A percentile compares a stretch with the other conserved stretches of the same genome.
Conservation (phyloP, 2,888 invertebrate genomes). For the Lycaena phlaeas region DNA sequence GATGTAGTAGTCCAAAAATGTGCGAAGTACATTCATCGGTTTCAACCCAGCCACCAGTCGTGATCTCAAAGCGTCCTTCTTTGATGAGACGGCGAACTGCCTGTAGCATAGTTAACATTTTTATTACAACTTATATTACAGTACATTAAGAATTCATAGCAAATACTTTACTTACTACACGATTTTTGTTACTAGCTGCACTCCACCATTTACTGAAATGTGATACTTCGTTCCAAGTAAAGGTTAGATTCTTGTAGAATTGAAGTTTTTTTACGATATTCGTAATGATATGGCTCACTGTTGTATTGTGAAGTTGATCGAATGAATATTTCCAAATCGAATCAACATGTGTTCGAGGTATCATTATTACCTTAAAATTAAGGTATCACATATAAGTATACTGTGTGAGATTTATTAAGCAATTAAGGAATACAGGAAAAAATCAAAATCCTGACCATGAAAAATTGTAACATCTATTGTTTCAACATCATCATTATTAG, state of each 20-base stretch:
- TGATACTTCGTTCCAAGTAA: slow-evolving; percentile 59
- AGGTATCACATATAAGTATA: too few relatives aligned
- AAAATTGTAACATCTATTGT: too few relatives aligned
- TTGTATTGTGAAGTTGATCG: slow-evolving; percentile 41
- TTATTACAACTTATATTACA: slow-evolving; percentile 1
- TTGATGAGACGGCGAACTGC: slow-evolving; percentile 82
- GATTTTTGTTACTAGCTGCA: slow-evolving; percentile 36
- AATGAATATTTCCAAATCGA: slow-evolving; percentile 49
- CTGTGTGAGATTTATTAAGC: too few relatives aligned
- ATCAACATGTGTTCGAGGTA: slow-evolving; percentile 48
- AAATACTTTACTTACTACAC: slow-evolving; percentile 32
- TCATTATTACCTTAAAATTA: slow-evolving; percentile 41
- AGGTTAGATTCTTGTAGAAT: slow-evolving; percentile 49
- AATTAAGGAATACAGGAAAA: too few relatives aligned
- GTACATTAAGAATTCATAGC: too few relatives aligned
- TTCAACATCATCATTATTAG: too few relatives aligned
- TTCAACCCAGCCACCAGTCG: slow-evolving; percentile 96
- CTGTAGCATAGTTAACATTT: slow-evolving; percentile 28
- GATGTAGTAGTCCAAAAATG: slow-evolving; percentile 90
- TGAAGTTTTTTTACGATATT: slow-evolving; percentile 56
- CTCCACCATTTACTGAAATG: slow-evolving; percentile 60
- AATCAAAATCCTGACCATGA: too few relatives aligned
- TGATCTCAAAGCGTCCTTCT: slow-evolving; percentile 88
- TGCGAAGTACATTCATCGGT: slow-evolving; percentile 93
- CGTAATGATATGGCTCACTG: slow-evolving; percentile 41